A percentile compares a stretch with the other conserved stretches of the same genome.
These are phyloP conservation scores for Bambusicola thoracicus DNA, from an alignment of 2,113 vertebrate genomes.

Conservation along the genomic window DNA sequence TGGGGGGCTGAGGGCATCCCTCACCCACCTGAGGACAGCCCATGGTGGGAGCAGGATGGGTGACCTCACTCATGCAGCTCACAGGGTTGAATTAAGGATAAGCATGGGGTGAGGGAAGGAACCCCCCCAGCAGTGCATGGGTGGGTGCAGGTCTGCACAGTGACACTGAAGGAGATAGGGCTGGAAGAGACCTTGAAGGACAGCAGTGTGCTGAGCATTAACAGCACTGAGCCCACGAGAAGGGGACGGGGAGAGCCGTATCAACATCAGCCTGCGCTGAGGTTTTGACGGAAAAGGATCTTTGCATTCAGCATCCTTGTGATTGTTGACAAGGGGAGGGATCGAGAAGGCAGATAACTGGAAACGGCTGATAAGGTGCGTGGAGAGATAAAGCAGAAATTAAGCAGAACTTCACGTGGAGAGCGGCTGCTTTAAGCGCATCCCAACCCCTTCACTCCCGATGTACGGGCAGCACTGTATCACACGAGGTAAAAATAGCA, in stretches of 20 bases:
- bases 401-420: not conserved
- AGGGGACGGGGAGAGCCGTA: not conserved
- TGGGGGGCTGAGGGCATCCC: not conserved
- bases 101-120: rapidly evolving
- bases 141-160: rapidly evolving
- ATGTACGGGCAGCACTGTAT: not conserved
- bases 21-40: not conserved
- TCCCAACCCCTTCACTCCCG: not conserved
- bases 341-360: not conserved
- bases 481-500: slow-evolving; percentile 44
- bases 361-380: not conserved
- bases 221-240: not conserved
- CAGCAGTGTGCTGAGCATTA: not conserved
- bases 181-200: not conserved
- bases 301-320: not conserved
- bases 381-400: slow-evolving; percentile 36
- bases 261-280: rapidly evolving
- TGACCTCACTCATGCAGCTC: not conserved
- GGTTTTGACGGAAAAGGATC: slow-evolving; percentile 3
- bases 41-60: too few relatives aligned
- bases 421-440: not conserved
- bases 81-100: rapidly evolving
- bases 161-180: rapidly evolving
- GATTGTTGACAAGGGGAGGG: slow-evolving; percentile 6
- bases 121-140: too few relatives aligned